A percentile compares a stretch with the other conserved stretches of the same genome.
Conservation (phyloP, 2,113 vertebrate genomes). For the Neodon shergylaensis region DNA sequence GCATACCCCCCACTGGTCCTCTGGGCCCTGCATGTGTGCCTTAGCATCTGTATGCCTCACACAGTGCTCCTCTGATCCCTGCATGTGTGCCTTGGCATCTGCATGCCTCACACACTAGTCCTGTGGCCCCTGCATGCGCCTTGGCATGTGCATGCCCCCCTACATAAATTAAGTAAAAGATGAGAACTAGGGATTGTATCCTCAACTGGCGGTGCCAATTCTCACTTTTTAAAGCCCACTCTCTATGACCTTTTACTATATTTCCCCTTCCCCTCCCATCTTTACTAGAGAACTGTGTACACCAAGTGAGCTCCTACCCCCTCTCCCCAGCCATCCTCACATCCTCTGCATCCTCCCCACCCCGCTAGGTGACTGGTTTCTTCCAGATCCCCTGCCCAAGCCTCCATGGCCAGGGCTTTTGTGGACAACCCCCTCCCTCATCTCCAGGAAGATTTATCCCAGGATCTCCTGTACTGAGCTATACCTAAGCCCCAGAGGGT, state of each 20-base stretch:
- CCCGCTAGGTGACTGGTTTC: not conserved
- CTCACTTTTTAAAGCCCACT: not conserved
- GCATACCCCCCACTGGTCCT: not conserved
- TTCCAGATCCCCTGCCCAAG: not conserved
- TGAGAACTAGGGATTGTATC: not conserved
- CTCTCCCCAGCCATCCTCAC: not conserved
- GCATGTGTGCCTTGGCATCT: accelerated
- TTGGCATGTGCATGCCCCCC: accelerated
- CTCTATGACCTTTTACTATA: not conserved
- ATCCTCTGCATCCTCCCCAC: not conserved
- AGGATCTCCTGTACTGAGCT: not conserved
- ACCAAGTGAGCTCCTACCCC: not conserved
- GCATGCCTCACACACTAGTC: not conserved
- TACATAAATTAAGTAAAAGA: not conserved
- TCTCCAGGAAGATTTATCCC: not conserved
- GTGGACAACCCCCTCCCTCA: not conserved
- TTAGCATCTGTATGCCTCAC: not conserved
- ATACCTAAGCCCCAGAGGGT: not conserved
- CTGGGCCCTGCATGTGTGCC: not conserved
- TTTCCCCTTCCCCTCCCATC: not conserved
- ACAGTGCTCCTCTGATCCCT: not conserved
- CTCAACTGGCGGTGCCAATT: not conserved
- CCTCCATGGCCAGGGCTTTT: not conserved
- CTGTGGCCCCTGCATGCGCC: not conserved
- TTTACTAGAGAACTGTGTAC: not conserved